Evolutionary conservation across 2,888 invertebrate genomes (phyloP).

Genomic region (Lissonota sp.): DNA sequence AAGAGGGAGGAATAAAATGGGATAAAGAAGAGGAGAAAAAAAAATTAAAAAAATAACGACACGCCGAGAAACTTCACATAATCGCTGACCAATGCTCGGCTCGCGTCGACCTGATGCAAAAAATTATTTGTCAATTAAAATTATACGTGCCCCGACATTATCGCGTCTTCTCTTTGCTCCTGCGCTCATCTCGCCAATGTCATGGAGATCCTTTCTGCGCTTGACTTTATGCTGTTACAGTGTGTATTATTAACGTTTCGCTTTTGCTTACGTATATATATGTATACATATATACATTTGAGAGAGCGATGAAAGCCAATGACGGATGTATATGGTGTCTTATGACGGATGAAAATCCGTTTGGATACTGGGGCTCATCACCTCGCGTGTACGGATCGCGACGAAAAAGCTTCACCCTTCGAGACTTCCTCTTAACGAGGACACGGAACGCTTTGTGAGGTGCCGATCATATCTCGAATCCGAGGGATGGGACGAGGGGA

Average conservation of each 20-base stretch:
- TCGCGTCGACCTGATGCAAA: constrained; percentile 67
- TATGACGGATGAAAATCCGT: constrained; percentile 62
- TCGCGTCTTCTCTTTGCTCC: constrained; percentile 54
- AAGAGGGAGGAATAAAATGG: constrained; percentile 48
- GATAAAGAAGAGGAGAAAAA: constrained; percentile 25
- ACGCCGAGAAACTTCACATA: constrained; percentile 65
- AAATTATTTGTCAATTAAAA: constrained; percentile 79
- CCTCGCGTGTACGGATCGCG: constrained; percentile 52
- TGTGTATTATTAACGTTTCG: constrained; percentile 40
- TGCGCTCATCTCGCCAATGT: constrained; percentile 55
- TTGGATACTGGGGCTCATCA: constrained; percentile 51
- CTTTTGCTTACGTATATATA: constrained; percentile 10
- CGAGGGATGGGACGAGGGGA: constrained; percentile 23
- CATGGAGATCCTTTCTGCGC: constrained; percentile 41
- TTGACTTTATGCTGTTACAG: not conserved
- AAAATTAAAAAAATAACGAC: constrained; percentile 20
- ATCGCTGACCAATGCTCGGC: constrained; percentile 71
- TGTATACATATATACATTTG: constrained; percentile 41
- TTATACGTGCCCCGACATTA: constrained; percentile 71
- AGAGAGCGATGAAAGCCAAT: constrained; percentile 48
- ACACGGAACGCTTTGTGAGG: constrained; percentile 72
- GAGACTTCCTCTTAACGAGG: constrained; percentile 51
- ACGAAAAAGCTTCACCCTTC: constrained; percentile 46
- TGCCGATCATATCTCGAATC: constrained; percentile 61
- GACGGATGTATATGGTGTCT: constrained; percentile 53